A percentile compares a stretch with the other conserved stretches of the same genome.
phyloP scores from a whole-genome alignment of 2,888 invertebrate species.

The Schrankia costaestrigalis region DNA sequence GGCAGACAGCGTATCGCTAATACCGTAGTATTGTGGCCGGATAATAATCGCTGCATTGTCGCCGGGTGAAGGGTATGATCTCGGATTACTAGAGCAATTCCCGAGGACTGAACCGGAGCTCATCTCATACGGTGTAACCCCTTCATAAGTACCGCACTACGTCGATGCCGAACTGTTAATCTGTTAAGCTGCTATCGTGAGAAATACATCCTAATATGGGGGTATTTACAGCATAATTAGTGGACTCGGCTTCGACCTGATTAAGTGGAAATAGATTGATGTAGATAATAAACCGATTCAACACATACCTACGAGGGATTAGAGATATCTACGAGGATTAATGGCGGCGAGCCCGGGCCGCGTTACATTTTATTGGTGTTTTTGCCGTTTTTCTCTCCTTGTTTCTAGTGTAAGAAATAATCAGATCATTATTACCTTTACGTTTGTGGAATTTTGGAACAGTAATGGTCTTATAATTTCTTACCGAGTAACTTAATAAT shows the following conservation, averaged over 20 bases:
- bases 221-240: constrained; percentile 33
- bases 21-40: constrained; percentile 23
- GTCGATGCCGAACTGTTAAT: constrained; percentile 23
- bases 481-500: too few relatives aligned
- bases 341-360: constrained; percentile 17
- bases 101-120: constrained; percentile 14
- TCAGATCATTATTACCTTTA: too few relatives aligned
- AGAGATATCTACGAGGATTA: constrained; percentile 28
- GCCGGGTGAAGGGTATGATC: constrained; percentile 25
- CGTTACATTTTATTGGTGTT: constrained; percentile 28
- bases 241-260: constrained; percentile 24
- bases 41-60: constrained; percentile 34
- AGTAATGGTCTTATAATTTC: too few relatives aligned
- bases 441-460: too few relatives aligned
- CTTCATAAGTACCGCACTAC: too few relatives aligned
- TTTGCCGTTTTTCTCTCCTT: constrained; percentile 13
- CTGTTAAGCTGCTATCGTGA: constrained; percentile 31
- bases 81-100: constrained; percentile 33
- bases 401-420: constrained; percentile 22
- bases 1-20: constrained; percentile 15
- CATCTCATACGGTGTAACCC: constrained; percentile 7
- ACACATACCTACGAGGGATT: constrained; percentile 14
- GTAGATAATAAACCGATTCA: constrained; percentile 27
- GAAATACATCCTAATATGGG: constrained; percentile 26
- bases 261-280: constrained; percentile 34